Evolutionary conservation across 1,140 invertebrate species (phyloP), one percentile per base, ranked within the genome.

Genomic region (Apis florea): DNA sequence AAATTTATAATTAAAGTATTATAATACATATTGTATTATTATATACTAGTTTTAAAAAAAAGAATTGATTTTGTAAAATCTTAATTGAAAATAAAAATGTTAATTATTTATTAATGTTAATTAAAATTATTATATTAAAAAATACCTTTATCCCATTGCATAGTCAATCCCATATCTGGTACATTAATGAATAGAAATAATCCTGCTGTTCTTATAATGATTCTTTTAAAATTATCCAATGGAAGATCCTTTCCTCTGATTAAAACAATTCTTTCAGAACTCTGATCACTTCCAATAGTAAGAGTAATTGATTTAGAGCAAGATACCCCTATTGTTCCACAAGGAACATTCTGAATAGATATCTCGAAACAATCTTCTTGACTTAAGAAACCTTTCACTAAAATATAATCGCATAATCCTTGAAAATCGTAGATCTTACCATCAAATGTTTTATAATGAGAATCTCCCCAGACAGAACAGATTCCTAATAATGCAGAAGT

Each of bases 401-500:
- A 92, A 19, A 98, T 94, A 89, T 98, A 98, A 79, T 97, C 96
- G 90, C 98, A 99, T 66, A 96, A 95, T 53, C 98, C 97, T 92
- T 98, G 97, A 92, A 98, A 98, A 90, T 98, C 97, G 90, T 95
- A 98, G 12, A 95, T 93, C n/a, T 95, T 95, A 0, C 96, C 96
- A 93, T 98, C 98, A 89, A 97, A 98, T 1, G 97, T 98, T 84
- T 95, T 96, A 89, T 97, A 97, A 91, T 98, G 98, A 1, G 97
- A 97, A 88, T 97, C 97, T 9, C 97, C 97, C 97, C 97, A 98
- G 9, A 96, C 95, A 24, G 95, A 95, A 91, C 97, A 98, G 24
- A 96, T 94, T 15, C 95, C 96, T 61, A 95, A 93, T 17, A 64
- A 53, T 73, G 86, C 19, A 93, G 94, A 24, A 56, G 6, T 59